phyloP scores from a whole-genome alignment of 2,113 vertebrate genomes.

The Gymnobelideus leadbeateri region DNA sequence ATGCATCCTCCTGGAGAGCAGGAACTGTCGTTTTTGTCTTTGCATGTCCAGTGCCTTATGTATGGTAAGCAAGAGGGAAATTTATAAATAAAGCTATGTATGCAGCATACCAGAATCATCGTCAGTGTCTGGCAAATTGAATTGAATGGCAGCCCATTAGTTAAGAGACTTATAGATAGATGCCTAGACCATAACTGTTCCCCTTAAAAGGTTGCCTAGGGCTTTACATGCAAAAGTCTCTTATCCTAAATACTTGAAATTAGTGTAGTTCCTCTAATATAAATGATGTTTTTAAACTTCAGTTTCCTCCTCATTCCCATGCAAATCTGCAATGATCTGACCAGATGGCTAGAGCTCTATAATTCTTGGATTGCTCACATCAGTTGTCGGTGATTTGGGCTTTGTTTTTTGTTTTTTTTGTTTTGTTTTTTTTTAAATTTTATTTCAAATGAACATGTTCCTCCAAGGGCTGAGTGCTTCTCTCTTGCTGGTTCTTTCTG shows the following conservation, averaged over 20 bases:
- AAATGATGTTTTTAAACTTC: constrained; percentile 82
- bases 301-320: constrained; percentile 77
- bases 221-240: constrained; percentile 67
- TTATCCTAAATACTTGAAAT: constrained; percentile 68
- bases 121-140: not conserved
- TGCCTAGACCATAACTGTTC: no score
- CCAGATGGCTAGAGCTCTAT: constrained; percentile 77
- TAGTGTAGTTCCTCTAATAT: constrained; percentile 73
- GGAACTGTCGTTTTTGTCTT: not conserved
- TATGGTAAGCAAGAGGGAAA: not conserved
- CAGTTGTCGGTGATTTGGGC: constrained; percentile 76
- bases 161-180: not conserved
- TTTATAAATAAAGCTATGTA: not conserved
- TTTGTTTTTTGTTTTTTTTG: constrained; percentile 28
- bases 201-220: constrained; percentile 65
- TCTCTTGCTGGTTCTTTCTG: constrained; percentile 57
- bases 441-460: constrained; percentile 57
- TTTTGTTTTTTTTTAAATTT: not conserved
- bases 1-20: not conserved
- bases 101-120: not conserved
- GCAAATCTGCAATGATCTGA: constrained; percentile 81
- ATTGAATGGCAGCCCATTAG: not conserved
- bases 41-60: not conserved
- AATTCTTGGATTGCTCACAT: constrained; percentile 79
- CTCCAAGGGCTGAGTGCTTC: constrained; percentile 41